These are phyloP conservation scores for Nesogale talazaci DNA, from an alignment of 2,113 vertebrate species.

Conservation along the genomic window DNA sequence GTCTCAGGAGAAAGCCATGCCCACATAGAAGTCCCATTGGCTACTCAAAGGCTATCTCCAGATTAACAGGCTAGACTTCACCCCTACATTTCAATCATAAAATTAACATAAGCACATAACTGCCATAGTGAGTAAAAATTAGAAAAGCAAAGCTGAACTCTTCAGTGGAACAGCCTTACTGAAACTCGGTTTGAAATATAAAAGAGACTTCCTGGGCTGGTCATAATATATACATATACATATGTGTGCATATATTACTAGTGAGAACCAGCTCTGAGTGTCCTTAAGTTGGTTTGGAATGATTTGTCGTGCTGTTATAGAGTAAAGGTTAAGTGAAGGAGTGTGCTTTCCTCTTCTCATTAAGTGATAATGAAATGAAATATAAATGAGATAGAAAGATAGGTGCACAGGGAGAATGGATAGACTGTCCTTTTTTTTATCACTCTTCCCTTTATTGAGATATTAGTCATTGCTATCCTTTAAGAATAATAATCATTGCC, in stretches of 20 bases:
- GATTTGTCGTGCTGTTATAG: neutral
- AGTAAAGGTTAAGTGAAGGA: neutral
- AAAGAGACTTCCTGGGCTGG: neutral
- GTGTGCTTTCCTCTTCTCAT: neutral
- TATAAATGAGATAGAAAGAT: neutral
- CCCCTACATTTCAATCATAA: no score
- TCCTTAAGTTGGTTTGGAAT: neutral
- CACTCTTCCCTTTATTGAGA: neutral
- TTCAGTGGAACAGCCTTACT: neutral
- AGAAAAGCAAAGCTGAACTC: neutral
- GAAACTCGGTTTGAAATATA: neutral
- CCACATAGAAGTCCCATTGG: no score
- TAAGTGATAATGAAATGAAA: neutral
- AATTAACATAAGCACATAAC: no score
- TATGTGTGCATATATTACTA: neutral
- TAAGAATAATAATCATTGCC: slow-evolving; percentile 62
- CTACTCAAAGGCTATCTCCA: no score
- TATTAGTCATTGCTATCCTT: neutral
- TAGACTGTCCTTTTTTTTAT: neutral
- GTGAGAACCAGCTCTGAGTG: neutral
- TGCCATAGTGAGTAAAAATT: no score
- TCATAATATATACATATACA: neutral
- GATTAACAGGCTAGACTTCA: no score
- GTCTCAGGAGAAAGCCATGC: no score
- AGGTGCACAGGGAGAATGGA: neutral